These are phyloP conservation scores for Poeciliopsis occidentalis DNA, from an alignment of 2,113 vertebrate genomes.

Conservation along the genomic window DNA sequence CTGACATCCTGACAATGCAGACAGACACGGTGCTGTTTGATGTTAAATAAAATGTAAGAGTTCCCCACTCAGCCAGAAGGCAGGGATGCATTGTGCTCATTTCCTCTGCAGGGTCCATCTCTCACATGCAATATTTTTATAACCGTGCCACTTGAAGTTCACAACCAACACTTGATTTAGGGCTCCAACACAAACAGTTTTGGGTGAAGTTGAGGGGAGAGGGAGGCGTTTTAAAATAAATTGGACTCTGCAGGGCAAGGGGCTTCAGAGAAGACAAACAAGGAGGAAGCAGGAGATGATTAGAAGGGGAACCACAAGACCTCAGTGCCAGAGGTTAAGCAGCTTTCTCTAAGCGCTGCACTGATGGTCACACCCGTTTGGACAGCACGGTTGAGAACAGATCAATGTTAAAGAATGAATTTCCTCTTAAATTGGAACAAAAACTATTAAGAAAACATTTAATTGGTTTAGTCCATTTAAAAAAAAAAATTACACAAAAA, in stretches of 20 bases:
- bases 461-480: too few species aligned
- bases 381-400: slow-evolving; percentile 23
- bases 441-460: slow-evolving; percentile 6
- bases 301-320: slow-evolving; percentile 57
- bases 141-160: slow-evolving; percentile 79
- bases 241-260: slow-evolving; percentile 64
- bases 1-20: slow-evolving; percentile 68
- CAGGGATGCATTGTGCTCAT: slow-evolving; percentile 74
- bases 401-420: slow-evolving; percentile 15
- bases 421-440: background rate
- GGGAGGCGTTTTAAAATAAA: slow-evolving; percentile 71
- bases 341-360: slow-evolving; percentile 51
- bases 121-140: slow-evolving; percentile 82
- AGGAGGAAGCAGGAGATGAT: slow-evolving; percentile 67
- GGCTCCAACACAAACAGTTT: slow-evolving; percentile 79
- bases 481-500: too few species aligned
- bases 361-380: slow-evolving; percentile 35
- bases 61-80: slow-evolving; percentile 66
- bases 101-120: slow-evolving; percentile 78
- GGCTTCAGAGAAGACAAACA: slow-evolving; percentile 63
- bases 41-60: slow-evolving; percentile 63
- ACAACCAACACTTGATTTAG: slow-evolving; percentile 81
- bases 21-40: slow-evolving; percentile 65
- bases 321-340: slow-evolving; percentile 59
- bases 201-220: slow-evolving; percentile 49